Evolutionary conservation across 2,888 invertebrate species (phyloP).

Genomic region (Drosophila fungiperda): DNA sequence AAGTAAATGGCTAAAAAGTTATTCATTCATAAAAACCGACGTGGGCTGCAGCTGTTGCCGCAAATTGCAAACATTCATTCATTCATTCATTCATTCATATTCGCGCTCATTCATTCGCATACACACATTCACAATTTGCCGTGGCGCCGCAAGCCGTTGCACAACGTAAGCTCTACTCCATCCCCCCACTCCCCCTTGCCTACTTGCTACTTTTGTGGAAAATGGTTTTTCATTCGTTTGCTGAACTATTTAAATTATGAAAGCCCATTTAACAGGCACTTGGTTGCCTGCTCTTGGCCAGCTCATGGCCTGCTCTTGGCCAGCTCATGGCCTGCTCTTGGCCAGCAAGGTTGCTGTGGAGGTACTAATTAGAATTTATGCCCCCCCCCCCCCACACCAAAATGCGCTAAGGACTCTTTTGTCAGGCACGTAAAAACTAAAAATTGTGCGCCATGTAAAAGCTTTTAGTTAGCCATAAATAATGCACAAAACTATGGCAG

Average conservation of each 20-base stretch:
- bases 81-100: constrained; percentile 33
- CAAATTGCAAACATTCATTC: constrained; percentile 67
- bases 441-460: constrained; percentile 68
- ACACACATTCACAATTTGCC: constrained; percentile 55
- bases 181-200: no score
- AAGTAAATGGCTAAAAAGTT: constrained; percentile 59
- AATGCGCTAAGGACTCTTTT: constrained; percentile 9
- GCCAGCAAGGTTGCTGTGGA: constrained; percentile 46
- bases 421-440: constrained; percentile 68
- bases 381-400: constrained; percentile 46
- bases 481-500: constrained; percentile 71
- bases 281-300: constrained; percentile 32
- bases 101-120: constrained; percentile 59
- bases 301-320: constrained; percentile 10
- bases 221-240: constrained; percentile 57
- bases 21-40: constrained; percentile 70
- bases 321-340: constrained; percentile 5
- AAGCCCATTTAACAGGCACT: constrained; percentile 55
- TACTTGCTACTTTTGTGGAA: constrained; percentile 39
- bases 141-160: constrained; percentile 53
- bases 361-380: constrained; percentile 79
- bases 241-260: constrained; percentile 58
- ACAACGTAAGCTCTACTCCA: constrained; percentile 20
- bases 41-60: constrained; percentile 56
- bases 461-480: constrained; percentile 77